Evolutionary conservation across 2,113 vertebrate genomes (phyloP).

Genomic region (Conger conger): DNA sequence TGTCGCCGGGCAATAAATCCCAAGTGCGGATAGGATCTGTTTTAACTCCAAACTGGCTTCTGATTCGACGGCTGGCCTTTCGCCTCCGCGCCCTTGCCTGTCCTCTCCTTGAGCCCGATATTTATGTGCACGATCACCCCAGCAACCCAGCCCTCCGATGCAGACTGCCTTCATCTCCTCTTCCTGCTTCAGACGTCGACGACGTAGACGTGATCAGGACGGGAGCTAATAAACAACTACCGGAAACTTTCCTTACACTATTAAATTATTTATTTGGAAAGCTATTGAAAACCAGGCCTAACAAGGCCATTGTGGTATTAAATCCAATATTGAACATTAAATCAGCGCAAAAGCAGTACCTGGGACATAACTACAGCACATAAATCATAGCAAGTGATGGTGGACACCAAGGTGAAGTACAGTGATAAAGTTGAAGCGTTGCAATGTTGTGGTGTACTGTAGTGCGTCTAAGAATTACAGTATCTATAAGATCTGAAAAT

Average conservation of each 20-base stretch:
- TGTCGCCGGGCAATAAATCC: constrained; percentile 49
- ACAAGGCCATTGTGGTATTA: neutral
- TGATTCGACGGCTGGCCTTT: constrained; percentile 56
- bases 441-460: no score
- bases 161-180: constrained; percentile 42
- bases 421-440: no score
- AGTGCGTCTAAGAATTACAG: no score
- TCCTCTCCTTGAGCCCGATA: constrained; percentile 54
- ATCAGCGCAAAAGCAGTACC: no score
- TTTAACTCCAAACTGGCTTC: constrained; percentile 51
- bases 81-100: constrained; percentile 53
- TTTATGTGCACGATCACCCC: constrained; percentile 57
- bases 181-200: constrained; percentile 35
- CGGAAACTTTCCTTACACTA: neutral
- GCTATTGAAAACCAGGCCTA: neutral
- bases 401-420: neutral
- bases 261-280: neutral
- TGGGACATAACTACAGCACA: neutral
- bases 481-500: no score
- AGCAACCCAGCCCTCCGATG: constrained; percentile 43
- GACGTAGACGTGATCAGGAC: constrained; percentile 17
- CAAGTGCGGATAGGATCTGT: constrained; percentile 39
- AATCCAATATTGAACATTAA: neutral
- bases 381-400: neutral
- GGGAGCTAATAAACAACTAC: neutral